Percentiles rank a stretch among this genome's conserved stretches.
phyloP scores from a whole-genome alignment of 2,113 vertebrate genomes.

The Hypanus sabinus region DNA sequence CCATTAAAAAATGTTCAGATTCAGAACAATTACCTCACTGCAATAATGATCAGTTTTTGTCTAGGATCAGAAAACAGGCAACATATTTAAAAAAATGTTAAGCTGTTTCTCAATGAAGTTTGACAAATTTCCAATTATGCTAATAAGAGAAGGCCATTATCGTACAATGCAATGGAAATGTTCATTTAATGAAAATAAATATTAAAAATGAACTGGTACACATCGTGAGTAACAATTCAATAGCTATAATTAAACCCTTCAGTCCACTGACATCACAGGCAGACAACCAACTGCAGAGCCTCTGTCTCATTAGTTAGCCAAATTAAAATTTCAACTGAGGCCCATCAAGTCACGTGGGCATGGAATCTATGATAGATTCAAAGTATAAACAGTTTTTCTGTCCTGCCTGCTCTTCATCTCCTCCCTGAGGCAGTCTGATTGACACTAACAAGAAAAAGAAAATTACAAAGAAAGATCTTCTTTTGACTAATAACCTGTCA shows the following conservation, averaged over 20 bases:
- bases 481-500: conserved; percentile 19
- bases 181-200: not conserved
- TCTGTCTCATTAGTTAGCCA: conserved; percentile 6
- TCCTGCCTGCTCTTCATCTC: not conserved
- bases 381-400: not conserved
- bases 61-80: not conserved
- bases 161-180: not conserved
- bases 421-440: conserved; percentile 16
- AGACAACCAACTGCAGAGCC: not conserved
- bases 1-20: not conserved
- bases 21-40: not conserved
- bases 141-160: not conserved
- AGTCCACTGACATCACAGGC: not conserved
- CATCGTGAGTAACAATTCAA: not conserved
- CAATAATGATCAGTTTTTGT: not conserved
- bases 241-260: not conserved
- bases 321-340: not conserved
- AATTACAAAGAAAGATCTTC: not conserved
- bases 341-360: not conserved
- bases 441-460: conserved; percentile 32
- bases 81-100: too few relatives aligned
- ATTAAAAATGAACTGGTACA: conserved; percentile 3
- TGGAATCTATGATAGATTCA: not conserved
- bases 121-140: not conserved
- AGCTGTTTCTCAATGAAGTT: not conserved